A percentile compares a stretch with the other conserved stretches of the same genome.
phyloP scores from a whole-genome alignment of 2,113 vertebrate species.

The Dipodomys spectabilis region DNA sequence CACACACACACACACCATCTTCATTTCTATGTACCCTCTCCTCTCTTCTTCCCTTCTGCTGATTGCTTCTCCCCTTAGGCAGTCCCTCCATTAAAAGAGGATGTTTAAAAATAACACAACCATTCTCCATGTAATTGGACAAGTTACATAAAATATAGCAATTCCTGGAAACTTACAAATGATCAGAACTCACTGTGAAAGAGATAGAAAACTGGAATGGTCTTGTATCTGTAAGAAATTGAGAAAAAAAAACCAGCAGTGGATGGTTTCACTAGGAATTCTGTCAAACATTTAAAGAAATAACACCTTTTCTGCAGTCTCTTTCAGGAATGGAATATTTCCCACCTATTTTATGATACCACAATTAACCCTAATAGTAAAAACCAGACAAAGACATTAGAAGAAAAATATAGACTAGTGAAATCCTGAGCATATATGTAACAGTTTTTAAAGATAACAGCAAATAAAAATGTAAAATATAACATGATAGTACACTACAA shows the following conservation, averaged over 20 bases:
- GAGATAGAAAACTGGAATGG: background rate
- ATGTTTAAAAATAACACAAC: background rate
- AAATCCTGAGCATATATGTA: background rate
- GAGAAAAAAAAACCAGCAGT: background rate
- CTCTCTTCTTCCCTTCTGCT: too few relatives aligned
- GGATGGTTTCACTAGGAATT: background rate
- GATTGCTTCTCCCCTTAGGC: too few relatives aligned
- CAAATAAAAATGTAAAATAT: conserved; percentile 14
- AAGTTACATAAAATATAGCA: background rate
- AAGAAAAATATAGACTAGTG: background rate
- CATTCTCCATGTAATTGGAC: background rate
- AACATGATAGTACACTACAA: background rate
- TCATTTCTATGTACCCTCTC: too few relatives aligned
- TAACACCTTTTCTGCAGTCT: background rate
- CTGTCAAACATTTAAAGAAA: conserved; percentile 52
- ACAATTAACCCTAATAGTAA: background rate
- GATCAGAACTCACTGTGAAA: background rate
- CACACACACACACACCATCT: too few relatives aligned
- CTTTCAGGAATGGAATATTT: conserved; percentile 35
- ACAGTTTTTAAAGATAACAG: background rate
- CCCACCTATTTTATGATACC: background rate
- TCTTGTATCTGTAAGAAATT: conserved; percentile 18
- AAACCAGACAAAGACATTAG: background rate
- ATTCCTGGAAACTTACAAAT: conserved; percentile 11
- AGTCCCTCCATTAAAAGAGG: too few relatives aligned